Conservation (phyloP, 2,888 invertebrate genomes). For the Drosophila melanosoma region DNA sequence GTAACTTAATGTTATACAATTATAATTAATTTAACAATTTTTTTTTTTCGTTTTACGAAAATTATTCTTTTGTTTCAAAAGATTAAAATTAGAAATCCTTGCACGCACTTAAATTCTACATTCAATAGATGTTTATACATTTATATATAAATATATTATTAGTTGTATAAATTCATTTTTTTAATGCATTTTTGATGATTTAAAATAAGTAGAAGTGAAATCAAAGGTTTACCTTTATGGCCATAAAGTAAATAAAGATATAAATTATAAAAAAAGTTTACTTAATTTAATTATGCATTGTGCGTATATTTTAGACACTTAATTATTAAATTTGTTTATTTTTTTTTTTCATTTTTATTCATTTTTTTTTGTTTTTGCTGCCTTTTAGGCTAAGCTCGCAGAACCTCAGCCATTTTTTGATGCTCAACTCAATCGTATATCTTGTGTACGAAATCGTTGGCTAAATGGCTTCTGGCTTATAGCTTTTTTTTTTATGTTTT, state of each 20-base stretch:
- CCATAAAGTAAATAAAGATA: not conserved
- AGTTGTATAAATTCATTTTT: conserved; percentile 36
- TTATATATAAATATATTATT: conserved; percentile 63
- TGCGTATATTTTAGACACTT: conserved; percentile 17
- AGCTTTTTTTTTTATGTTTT: not conserved
- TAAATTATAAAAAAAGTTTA: not conserved
- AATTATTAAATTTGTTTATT: conserved; percentile 34
- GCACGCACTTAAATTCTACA: conserved; percentile 67
- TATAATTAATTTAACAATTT: conserved; percentile 68
- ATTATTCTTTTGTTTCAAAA: conserved; percentile 18
- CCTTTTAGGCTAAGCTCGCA: conserved; percentile 10
- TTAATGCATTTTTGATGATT: not conserved
- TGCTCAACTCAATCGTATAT: not conserved
- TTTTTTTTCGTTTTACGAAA: conserved; percentile 64
- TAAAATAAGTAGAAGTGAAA: not conserved
- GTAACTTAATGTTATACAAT: conserved; percentile 39
- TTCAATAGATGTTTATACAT: conserved; percentile 51
- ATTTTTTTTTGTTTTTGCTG: not conserved
- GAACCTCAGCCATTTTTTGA: not conserved
- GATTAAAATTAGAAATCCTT: conserved; percentile 36
- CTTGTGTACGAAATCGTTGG: not conserved
- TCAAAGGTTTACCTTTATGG: not conserved
- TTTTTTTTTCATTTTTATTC: not conserved
- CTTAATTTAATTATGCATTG: not conserved
- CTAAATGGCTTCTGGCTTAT: not conserved